Evolutionary conservation across 2,113 vertebrate genomes (phyloP).

Genomic region (Psilopsiagon aurifrons): DNA sequence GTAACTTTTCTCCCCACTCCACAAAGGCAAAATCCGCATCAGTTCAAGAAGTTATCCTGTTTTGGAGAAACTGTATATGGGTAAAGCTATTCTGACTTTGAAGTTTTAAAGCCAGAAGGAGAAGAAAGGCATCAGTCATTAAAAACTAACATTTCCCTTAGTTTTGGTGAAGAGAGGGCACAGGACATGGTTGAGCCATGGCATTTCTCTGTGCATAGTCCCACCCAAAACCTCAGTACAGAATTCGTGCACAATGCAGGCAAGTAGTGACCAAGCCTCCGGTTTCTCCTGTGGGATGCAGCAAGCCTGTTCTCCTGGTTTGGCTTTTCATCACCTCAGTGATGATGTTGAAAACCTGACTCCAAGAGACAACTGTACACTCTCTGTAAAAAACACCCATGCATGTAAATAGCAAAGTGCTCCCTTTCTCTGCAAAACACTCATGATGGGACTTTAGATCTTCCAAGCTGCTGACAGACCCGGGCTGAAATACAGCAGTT

Average conservation of each 20-base stretch:
- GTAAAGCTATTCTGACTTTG: neutral
- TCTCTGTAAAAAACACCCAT: neutral
- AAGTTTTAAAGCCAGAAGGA: neutral
- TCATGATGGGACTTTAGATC: neutral
- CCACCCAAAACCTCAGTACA: neutral
- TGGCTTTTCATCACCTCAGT: neutral
- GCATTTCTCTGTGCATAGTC: neutral
- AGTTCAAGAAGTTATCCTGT: neutral
- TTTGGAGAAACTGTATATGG: neutral
- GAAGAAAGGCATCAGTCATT: neutral
- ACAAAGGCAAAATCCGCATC: neutral
- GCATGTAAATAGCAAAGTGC: accelerated
- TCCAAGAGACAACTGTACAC: neutral
- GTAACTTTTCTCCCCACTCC: neutral
- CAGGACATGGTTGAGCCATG: neutral
- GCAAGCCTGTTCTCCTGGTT: neutral
- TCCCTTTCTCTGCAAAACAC: neutral
- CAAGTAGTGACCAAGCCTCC: neutral
- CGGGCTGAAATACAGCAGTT: neutral
- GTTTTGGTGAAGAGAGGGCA: neutral
- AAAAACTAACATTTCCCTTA: accelerated
- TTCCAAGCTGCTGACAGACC: neutral
- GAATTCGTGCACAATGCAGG: neutral
- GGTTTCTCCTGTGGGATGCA: neutral
- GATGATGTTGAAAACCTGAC: neutral